Conservation (phyloP, 2,888 invertebrate species). For the Lissonota sp. region DNA sequence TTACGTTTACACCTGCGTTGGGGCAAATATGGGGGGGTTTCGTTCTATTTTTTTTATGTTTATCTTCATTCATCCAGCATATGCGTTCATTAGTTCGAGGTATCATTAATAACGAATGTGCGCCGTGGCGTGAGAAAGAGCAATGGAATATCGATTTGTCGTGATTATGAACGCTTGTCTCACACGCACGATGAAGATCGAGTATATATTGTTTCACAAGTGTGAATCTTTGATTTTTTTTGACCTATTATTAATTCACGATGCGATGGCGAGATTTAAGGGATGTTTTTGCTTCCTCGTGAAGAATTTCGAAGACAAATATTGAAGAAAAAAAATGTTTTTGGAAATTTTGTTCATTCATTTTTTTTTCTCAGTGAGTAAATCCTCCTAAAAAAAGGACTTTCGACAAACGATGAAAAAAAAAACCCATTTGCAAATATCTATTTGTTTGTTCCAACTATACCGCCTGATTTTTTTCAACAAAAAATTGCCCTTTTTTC, state of each 20-base stretch:
- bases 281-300: too few relatives aligned
- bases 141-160: constrained; percentile 44
- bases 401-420: too few relatives aligned
- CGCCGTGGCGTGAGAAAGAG: neutral
- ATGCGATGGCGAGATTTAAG: too few relatives aligned
- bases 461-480: too few relatives aligned
- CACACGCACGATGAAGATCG: neutral
- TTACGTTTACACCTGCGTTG: constrained; percentile 41
- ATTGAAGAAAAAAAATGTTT: too few relatives aligned
- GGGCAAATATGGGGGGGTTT: neutral
- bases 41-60: neutral
- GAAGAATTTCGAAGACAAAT: too few relatives aligned
- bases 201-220: neutral
- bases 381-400: too few relatives aligned
- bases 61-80: constrained; percentile 7
- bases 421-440: too few relatives aligned
- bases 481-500: too few relatives aligned
- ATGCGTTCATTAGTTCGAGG: constrained; percentile 19
- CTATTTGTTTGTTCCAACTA: too few relatives aligned
- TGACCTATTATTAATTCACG: neutral
- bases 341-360: too few relatives aligned
- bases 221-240: neutral
- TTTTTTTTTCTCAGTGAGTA: too few relatives aligned
- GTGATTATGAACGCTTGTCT: constrained; percentile 47
- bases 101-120: constrained; percentile 39